Percentiles rank a stretch among this genome's conserved stretches.
These are phyloP conservation scores for Anthoptus insignis DNA, from an alignment of 2,888 invertebrate genomes.

Conservation along the genomic window DNA sequence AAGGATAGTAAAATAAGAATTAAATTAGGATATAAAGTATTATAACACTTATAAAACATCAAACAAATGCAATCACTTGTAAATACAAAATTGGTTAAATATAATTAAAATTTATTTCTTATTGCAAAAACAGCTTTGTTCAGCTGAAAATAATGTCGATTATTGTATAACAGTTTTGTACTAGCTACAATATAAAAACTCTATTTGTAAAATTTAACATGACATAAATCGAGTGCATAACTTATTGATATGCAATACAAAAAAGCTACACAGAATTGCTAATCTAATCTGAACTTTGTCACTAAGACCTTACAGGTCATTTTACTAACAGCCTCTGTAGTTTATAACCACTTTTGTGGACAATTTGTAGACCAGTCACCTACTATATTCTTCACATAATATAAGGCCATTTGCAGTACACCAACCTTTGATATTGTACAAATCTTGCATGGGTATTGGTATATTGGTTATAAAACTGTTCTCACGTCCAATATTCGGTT, in stretches of 20 bases:
- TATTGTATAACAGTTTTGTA: conserved; percentile 58
- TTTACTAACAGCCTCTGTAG: conserved; percentile 35
- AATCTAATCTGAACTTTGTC: conserved; percentile 34
- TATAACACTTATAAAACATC: conserved; percentile 15
- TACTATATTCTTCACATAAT: conserved; percentile 5
- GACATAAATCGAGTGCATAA: conserved; percentile 49
- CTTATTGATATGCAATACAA: conserved; percentile 30
- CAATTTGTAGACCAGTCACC: conserved; percentile 31
- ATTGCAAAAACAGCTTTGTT: conserved; percentile 6
- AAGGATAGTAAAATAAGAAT: conserved; percentile 44
- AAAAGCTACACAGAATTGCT: conserved; percentile 32
- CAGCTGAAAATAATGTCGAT: conserved; percentile 23
- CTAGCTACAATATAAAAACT: conserved; percentile 64
- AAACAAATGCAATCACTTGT: conserved; percentile 20
- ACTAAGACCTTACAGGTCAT: conserved; percentile 34
- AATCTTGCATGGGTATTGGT: too few relatives aligned
- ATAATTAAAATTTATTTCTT: conserved; percentile 11
- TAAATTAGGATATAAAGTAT: conserved; percentile 17
- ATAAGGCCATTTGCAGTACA: conserved; percentile 34
- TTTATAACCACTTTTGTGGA: conserved; percentile 32
- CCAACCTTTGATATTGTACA: conserved; percentile 16
- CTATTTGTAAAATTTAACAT: conserved; percentile 67
- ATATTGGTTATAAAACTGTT: background rate
- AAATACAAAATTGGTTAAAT: conserved; percentile 30
- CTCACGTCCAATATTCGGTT: background rate